Evolutionary conservation across 1,140 invertebrate genomes (phyloP), one percentile per base, ranked within the genome.

Genomic region (Heliconius hermathena): DNA sequence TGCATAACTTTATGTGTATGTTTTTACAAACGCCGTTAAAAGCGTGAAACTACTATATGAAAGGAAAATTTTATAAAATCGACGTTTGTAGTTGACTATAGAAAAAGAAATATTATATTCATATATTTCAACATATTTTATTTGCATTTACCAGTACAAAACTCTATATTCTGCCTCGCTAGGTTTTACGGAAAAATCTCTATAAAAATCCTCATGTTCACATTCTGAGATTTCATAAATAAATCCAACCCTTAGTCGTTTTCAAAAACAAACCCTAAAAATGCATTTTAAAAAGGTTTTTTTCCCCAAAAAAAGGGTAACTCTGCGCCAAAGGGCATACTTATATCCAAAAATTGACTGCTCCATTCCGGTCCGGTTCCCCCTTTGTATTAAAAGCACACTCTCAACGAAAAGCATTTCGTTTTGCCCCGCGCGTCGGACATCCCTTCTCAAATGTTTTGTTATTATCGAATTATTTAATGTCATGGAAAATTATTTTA

Each of bases 341-440:
- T 81, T 81, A 74, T 74, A 52, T 71, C 79, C 77, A 83, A 81
- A 81, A 81, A 79, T 81, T 79, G 82, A 83, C 79, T 81, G 82
- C 72, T 83, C 80, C 77, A 81, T 83, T 83, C 80, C 80, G 75
- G 82, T 83, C 80, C 75, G 77, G 75, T 72, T 79, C 66, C 77
- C 80, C 82, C 80, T 81, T 83, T 83, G 80, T 83, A 83, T 83
- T 83, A 83, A 83, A 83, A 79, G 76, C 80, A 83, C 82, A 79
- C 73, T 66, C 60, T 83, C 77, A 78, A 76, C 79, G 82, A 80
- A 81, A 83, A 79, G 77, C 80, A 76, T 80, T 83, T 81, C 77
- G 71, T 77, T 81, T 78, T 49, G 22, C 73, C 74, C 72, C 73
- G 26, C 49, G 76, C 54, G 71, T 52, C 49, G 76, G 79, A 8